Conservation (phyloP, 2,113 vertebrate genomes). For the Monarcha castaneiventris region DNA sequence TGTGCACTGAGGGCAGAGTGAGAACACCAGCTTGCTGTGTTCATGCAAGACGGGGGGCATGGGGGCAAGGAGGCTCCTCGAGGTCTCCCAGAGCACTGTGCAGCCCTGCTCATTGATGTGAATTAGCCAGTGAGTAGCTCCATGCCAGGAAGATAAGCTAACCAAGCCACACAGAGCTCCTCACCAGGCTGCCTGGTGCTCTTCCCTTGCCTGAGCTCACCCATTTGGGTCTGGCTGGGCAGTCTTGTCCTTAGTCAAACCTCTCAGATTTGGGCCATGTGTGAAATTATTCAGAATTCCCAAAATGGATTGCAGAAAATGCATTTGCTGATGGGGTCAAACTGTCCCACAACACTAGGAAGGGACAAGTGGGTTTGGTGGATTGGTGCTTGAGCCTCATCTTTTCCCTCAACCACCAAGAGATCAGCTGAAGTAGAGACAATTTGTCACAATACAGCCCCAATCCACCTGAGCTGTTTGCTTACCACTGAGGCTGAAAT, state of each 20-base stretch:
- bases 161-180: fast-evolving
- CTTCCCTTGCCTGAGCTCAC: background rate
- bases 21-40: background rate
- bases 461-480: background rate
- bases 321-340: background rate
- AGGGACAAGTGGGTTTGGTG: background rate
- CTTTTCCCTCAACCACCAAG: background rate
- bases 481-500: background rate
- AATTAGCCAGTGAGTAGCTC: background rate
- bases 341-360: background rate
- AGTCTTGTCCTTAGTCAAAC: background rate
- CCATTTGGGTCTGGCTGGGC: background rate
- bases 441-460: background rate
- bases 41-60: background rate
- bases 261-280: background rate
- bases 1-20: background rate
- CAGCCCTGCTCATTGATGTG: background rate
- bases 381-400: background rate
- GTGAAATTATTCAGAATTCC: background rate
- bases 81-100: background rate
- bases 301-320: background rate
- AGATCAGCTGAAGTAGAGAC: background rate
- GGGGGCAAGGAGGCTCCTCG: background rate
- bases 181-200: background rate
- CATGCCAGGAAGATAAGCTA: background rate